These are phyloP conservation scores for Cheilosia impressa DNA, from an alignment of 2,888 invertebrate species.

Conservation along the genomic window DNA sequence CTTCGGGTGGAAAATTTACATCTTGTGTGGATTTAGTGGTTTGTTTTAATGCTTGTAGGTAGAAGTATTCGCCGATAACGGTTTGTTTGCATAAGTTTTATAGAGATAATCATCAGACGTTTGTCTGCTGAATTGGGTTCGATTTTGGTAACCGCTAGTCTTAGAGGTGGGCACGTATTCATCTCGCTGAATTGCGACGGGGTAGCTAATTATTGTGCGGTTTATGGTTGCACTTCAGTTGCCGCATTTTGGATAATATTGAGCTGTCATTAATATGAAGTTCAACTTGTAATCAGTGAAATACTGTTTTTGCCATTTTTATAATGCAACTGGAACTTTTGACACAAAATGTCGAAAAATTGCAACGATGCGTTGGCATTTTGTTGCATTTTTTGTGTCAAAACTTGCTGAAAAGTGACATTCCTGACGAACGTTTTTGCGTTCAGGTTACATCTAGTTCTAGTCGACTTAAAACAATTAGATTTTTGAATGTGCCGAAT, in stretches of 20 bases:
- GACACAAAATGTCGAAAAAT: neutral
- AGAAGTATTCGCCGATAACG: neutral
- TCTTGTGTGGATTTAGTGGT: conserved; percentile 47
- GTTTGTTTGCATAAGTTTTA: conserved; percentile 27
- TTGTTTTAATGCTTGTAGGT: conserved; percentile 10
- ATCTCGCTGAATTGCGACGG: neutral
- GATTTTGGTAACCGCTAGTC: conserved; percentile 9
- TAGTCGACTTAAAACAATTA: too few species aligned
- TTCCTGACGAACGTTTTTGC: too few species aligned
- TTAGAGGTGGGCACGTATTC: neutral
- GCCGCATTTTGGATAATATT: neutral
- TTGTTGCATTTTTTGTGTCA: too few species aligned
- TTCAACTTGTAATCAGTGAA: neutral
- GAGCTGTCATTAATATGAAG: too few species aligned
- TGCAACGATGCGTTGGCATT: too few species aligned
- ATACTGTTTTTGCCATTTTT: too few species aligned
- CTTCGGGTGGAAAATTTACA: conserved; percentile 63
- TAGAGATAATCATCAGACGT: neutral
- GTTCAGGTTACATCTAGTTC: too few species aligned
- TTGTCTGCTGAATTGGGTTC: conserved; percentile 14
- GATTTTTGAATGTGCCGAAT: too few species aligned
- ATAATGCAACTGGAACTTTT: too few species aligned
- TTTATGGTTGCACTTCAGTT: neutral
- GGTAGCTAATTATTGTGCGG: neutral
- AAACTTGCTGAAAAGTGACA: too few species aligned